Base-by-base conservation (phyloP, 2,888 invertebrate species). In the Laspeyria flexula region DNA sequence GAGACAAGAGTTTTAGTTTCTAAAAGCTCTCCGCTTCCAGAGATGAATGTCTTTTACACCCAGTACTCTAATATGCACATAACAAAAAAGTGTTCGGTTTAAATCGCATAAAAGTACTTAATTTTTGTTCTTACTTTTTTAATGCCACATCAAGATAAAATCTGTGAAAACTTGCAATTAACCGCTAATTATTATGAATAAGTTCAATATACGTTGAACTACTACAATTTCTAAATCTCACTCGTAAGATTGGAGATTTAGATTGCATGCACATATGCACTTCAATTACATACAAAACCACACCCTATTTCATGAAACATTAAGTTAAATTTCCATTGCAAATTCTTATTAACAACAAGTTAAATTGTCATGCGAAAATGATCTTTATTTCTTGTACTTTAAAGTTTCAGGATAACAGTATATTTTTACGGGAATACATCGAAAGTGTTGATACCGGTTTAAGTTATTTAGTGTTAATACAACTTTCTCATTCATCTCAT, bases 401-500 rank as follows among this genome's bases (percentile, higher is more conserved):
- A 70, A 66, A 43, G 41, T 18, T 4, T 6, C 55, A 69, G 59
- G 67, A 62, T 49, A 29, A 15, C n/a, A 38, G 10, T 34, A 7
- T 21, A 39, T 13, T 42, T 53, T 53, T 70, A 66, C 45, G 55
- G 66, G 67, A 56, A 48, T 44, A 25, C 40, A 62, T 39, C 34
- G 66, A 70, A 70, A 67, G 66, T 61, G 55, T 45, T 40, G 13
- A n/a, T 31, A 66, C 66, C 64, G 67, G 66, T 70, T 66, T 38
- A 43, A 34, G 63, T 47, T 52, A 55, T 63, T 67, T 43, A 42
- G 38, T 43, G 46, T 66, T 62, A 41, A 58, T 31, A 45, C 63
- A 51, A 70, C 66, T 67, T 67, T 67, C 71, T 49, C 67, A 41
- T 70, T 70, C 67, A 67, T 62, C 44, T 54, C 41, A 48, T 51